These are phyloP conservation scores for Platichthys stellatus DNA, from an alignment of 2,113 vertebrate species.

Conservation along the genomic window DNA sequence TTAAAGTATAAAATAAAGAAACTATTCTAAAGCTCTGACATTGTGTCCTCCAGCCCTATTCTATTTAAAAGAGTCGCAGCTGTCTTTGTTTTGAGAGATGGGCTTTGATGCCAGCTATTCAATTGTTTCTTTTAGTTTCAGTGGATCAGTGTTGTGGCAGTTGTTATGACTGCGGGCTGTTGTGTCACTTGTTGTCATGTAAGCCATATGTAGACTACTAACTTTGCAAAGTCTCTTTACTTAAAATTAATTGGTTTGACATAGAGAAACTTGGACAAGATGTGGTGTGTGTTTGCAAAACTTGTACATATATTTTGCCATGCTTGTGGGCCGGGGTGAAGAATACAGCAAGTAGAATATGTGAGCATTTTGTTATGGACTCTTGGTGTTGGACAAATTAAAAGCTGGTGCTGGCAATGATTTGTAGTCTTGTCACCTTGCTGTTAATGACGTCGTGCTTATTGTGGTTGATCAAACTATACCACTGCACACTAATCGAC, in stretches of 20 bases:
- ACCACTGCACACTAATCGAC: background rate
- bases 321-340: background rate
- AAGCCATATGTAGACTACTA: slow-evolving; percentile 24
- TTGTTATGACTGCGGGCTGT: slow-evolving; percentile 45
- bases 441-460: slow-evolving; percentile 24
- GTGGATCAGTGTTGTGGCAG: slow-evolving; percentile 15
- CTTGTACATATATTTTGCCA: background rate
- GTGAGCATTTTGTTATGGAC: background rate
- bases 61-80: slow-evolving; percentile 13
- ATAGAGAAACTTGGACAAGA: background rate
- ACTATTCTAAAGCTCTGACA: background rate
- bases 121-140: background rate
- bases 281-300: background rate
- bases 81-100: slow-evolving; percentile 29
- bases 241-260: slow-evolving; percentile 1
- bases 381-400: slow-evolving; percentile 12
- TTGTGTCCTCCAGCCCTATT: slow-evolving; percentile 3
- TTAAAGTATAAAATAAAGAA: background rate
- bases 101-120: slow-evolving; percentile 3
- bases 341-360: slow-evolving; percentile 1
- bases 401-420: slow-evolving; percentile 19
- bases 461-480: slow-evolving; percentile 51
- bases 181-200: slow-evolving; percentile 55
- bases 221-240: slow-evolving; percentile 11
- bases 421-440: slow-evolving; percentile 42